phyloP scores from a whole-genome alignment of 2,888 invertebrate species.

The Luperina testacea region DNA sequence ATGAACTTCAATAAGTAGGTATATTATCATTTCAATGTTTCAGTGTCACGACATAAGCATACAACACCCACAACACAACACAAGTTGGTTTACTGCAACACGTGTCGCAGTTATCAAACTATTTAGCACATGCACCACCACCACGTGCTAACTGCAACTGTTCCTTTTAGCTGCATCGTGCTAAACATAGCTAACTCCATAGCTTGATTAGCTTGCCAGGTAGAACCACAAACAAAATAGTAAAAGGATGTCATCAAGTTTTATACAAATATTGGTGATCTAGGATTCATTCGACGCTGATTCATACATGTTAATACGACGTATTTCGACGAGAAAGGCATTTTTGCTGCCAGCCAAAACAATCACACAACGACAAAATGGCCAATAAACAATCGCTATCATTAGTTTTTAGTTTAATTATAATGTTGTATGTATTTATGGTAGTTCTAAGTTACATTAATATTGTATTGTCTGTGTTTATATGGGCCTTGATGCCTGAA shows the following conservation, averaged over 20 bases:
- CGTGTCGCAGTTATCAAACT: slow-evolving; percentile 21
- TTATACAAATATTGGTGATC: background rate
- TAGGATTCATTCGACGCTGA: background rate
- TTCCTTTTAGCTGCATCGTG: slow-evolving; percentile 37
- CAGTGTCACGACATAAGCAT: background rate
- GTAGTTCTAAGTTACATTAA: no score
- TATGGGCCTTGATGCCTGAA: no score
- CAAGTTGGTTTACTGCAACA: background rate
- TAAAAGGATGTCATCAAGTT: background rate
- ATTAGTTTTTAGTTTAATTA: no score
- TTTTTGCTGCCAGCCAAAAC: background rate
- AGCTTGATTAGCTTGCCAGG: slow-evolving; percentile 25
- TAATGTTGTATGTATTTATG: no score
- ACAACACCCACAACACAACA: no score
- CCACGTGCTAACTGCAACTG: slow-evolving; percentile 47
- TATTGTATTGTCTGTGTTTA: no score
- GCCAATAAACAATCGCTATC: background rate
- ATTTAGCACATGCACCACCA: slow-evolving; percentile 25
- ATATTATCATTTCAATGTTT: background rate
- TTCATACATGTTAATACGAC: slow-evolving; percentile 1
- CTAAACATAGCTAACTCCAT: slow-evolving; percentile 24
- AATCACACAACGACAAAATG: background rate
- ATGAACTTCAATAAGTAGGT: background rate
- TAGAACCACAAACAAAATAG: background rate
- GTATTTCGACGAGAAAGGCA: background rate